Conservation (phyloP, 2,113 vertebrate species). For the Centrocercus urophasianus region DNA sequence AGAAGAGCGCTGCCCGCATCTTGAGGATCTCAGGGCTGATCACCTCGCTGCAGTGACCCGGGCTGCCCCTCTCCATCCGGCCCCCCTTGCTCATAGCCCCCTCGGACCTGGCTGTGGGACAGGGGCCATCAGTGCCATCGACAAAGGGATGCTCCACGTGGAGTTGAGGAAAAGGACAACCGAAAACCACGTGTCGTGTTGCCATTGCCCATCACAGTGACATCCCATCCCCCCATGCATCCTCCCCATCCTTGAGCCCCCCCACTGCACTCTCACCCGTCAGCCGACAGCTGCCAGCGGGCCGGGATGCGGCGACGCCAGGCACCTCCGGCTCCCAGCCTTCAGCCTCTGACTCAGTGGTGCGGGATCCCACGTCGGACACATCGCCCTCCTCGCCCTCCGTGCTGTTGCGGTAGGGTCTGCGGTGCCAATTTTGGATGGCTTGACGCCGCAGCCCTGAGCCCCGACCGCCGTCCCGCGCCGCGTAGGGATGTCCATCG, state of each 20-base stretch:
- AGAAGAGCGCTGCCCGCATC: constrained; percentile 96
- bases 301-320: constrained; percentile 70
- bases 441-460: constrained; percentile 94
- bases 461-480: constrained; percentile 76
- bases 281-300: constrained; percentile 80
- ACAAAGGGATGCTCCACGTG: not conserved
- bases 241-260: not conserved
- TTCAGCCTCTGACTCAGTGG: constrained; percentile 94
- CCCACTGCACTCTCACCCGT: constrained; percentile 50
- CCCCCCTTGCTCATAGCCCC: constrained; percentile 65
- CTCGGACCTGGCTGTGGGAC: constrained; percentile 62
- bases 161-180: not conserved
- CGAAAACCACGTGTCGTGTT: not conserved
- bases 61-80: constrained; percentile 87
- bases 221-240: not conserved
- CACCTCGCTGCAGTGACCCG: constrained; percentile 90
- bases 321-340: constrained; percentile 87
- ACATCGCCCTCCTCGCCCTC: constrained; percentile 95
- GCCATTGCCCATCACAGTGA: not conserved
- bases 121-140: not conserved
- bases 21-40: constrained; percentile 98
- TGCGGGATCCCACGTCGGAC: constrained; percentile 94
- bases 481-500: constrained; percentile 83
- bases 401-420: constrained; percentile 94
- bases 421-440: constrained; percentile 97